Percentiles rank a stretch among this genome's conserved stretches.
Evolutionary conservation across 2,113 vertebrate species (phyloP).

Genomic region (Crotalus tigris): DNA sequence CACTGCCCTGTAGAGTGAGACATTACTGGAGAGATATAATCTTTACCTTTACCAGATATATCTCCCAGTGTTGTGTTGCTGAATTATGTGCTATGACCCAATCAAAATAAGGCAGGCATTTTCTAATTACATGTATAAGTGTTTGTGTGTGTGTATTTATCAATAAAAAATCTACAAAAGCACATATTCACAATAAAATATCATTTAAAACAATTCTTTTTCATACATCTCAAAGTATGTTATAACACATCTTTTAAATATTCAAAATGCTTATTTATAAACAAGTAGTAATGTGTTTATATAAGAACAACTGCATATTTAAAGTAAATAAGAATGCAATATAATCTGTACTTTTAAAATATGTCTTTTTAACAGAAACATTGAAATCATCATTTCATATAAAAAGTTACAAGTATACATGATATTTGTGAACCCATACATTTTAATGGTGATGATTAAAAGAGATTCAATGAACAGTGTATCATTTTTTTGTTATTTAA

Average conservation of each 20-base stretch:
- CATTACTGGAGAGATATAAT: background rate
- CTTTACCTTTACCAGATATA: background rate
- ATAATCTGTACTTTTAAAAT: background rate
- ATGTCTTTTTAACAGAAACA: background rate
- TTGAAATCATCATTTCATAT: background rate
- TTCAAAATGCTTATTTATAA: background rate
- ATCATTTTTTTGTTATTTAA: background rate
- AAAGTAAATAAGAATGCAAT: background rate
- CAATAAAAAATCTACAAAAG: background rate
- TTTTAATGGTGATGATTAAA: background rate
- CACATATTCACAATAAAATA: background rate
- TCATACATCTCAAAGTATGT: background rate
- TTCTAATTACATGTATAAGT: too few relatives aligned
- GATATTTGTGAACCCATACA: background rate
- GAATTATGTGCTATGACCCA: background rate
- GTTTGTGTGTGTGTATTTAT: background rate
- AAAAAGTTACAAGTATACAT: background rate
- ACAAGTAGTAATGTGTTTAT: background rate
- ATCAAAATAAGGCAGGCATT: background rate
- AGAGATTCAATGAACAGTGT: background rate
- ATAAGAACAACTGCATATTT: background rate
- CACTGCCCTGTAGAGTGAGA: background rate
- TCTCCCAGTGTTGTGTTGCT: background rate
- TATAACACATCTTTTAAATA: background rate
- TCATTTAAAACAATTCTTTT: background rate